phyloP scores from a whole-genome alignment of 2,888 invertebrate genomes.

The Galerucella pusilla region DNA sequence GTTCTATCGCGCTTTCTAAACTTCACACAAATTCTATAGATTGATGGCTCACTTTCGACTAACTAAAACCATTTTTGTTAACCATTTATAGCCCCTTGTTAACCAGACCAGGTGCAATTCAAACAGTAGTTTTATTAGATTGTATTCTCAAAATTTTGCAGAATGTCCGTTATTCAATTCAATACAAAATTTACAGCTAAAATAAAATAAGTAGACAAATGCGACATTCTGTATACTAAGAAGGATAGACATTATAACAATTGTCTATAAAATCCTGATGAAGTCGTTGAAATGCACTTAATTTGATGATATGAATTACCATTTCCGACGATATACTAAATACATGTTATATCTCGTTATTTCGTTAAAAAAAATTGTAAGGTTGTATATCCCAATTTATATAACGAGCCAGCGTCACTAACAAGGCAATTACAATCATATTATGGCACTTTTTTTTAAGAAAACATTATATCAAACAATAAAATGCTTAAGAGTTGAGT shows the following conservation, averaged over 20 bases:
- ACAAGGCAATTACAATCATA: not conserved
- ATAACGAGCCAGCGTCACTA: not conserved
- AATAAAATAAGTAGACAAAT: not conserved
- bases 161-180: too few relatives aligned
- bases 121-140: not conserved
- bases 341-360: slow-evolving; percentile 13
- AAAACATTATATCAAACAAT: not conserved
- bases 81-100: not conserved
- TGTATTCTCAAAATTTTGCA: not conserved
- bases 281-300: slow-evolving; percentile 14
- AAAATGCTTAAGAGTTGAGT: not conserved
- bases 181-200: too few relatives aligned
- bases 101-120: slow-evolving; percentile 7
- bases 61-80: slow-evolving; percentile 2
- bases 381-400: slow-evolving; percentile 11
- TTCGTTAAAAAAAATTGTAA: slow-evolving; percentile 15
- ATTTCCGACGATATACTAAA: slow-evolving; percentile 9
- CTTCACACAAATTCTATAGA: slow-evolving; percentile 15
- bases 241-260: not conserved
- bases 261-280: not conserved
- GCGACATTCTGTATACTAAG: not conserved
- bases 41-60: slow-evolving; percentile 8
- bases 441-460: not conserved
- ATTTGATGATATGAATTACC: slow-evolving; percentile 17
- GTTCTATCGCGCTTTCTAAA: slow-evolving; percentile 35